Percentiles rank a stretch among this genome's conserved stretches.
These are phyloP conservation scores for Myotis pilosus DNA, from an alignment of 2,797 vertebrate species.

Conservation along the genomic window DNA sequence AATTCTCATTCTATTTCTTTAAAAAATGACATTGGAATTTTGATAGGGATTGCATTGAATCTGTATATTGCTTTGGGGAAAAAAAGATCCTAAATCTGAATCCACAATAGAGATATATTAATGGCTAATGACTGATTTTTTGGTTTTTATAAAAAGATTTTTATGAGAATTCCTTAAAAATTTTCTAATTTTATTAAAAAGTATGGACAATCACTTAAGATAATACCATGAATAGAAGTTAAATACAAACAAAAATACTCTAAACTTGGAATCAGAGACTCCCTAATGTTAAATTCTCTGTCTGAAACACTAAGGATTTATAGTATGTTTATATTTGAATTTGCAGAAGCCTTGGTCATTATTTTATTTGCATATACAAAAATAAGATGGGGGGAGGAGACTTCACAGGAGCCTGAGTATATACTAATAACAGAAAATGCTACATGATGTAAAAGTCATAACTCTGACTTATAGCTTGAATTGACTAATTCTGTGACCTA, in stretches of 20 bases:
- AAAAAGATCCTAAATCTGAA: background rate
- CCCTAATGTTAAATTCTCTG: background rate
- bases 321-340: background rate
- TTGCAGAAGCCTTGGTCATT: background rate
- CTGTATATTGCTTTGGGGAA: no score
- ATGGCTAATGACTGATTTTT: background rate
- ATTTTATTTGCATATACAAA: background rate
- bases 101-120: background rate
- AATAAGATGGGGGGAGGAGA: background rate
- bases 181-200: background rate
- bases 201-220: background rate
- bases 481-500: background rate
- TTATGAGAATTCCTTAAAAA: background rate
- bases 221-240: background rate
- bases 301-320: background rate
- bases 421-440: background rate
- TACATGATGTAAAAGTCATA: background rate
- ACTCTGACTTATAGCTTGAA: background rate
- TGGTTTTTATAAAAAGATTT: background rate
- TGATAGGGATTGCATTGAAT: no score
- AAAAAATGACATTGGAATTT: no score
- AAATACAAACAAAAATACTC: background rate
- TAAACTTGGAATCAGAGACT: background rate
- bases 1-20: no score
- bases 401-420: background rate